Percentiles rank a stretch among this genome's conserved stretches.
phyloP scores from a whole-genome alignment of 2,797 vertebrate genomes.

The Leuciscus waleckii region DNA sequence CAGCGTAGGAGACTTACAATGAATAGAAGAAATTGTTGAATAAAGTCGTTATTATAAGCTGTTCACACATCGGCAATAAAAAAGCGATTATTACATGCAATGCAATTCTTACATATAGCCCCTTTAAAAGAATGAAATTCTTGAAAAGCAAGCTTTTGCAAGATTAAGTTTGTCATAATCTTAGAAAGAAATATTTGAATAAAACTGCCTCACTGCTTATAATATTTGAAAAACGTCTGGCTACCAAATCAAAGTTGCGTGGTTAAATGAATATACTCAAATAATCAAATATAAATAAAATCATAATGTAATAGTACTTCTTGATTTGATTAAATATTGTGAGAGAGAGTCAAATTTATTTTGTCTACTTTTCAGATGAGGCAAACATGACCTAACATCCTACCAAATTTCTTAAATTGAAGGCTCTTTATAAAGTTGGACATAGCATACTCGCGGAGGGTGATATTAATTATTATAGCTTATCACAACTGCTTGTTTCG shows the following conservation, averaged over 20 bases:
- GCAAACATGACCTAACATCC: not conserved
- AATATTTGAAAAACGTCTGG: not conserved
- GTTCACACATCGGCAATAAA: not conserved
- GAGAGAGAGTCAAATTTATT: not conserved
- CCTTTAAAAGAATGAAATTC: not conserved
- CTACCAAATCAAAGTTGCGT: not conserved
- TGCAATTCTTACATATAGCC: not conserved
- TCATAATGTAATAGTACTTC: not conserved
- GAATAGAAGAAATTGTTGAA: too few species aligned
- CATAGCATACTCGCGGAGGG: not conserved
- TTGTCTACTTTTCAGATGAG: not conserved
- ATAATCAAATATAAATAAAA: not conserved
- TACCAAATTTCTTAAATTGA: not conserved
- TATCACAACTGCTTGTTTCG: not conserved
- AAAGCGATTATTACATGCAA: not conserved
- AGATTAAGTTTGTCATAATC: not conserved
- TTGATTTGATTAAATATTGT: not conserved
- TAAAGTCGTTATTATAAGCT: not conserved
- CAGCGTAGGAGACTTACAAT: too few species aligned
- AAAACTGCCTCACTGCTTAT: not conserved
- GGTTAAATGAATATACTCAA: not conserved
- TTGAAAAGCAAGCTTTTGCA: not conserved
- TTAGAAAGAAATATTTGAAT: not conserved
- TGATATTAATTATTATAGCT: not conserved
- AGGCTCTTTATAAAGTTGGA: not conserved